Conservation (phyloP, 2,888 invertebrate genomes). For the Synergus itoensis region DNA sequence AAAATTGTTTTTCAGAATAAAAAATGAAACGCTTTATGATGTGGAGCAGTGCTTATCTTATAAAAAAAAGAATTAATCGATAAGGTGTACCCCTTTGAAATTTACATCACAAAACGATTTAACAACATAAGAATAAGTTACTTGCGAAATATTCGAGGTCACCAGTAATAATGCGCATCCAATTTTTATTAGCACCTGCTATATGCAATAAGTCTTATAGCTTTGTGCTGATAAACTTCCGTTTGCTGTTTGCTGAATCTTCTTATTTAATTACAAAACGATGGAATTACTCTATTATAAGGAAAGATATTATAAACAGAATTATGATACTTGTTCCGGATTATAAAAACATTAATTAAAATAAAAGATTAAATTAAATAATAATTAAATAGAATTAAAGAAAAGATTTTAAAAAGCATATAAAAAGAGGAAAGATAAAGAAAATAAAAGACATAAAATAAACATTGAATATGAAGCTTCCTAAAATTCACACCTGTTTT, state of each 20-base stretch:
- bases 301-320: not conserved
- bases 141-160: conserved; percentile 51
- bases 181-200: conserved; percentile 59
- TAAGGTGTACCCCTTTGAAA: not conserved
- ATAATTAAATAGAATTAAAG: not conserved
- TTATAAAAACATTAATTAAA: not conserved
- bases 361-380: not conserved
- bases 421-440: not conserved
- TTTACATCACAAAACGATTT: not conserved
- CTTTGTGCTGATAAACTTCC: conserved; percentile 32
- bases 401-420: not conserved
- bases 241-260: not conserved
- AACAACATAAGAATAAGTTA: conserved; percentile 52
- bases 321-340: not conserved
- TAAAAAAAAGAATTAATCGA: not conserved
- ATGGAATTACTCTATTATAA: too few species aligned
- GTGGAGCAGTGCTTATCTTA: not conserved
- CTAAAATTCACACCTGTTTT: conserved; percentile 1
- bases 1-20: not conserved
- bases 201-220: conserved; percentile 45
- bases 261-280: too few species aligned
- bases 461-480: not conserved
- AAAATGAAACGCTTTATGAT: not conserved
- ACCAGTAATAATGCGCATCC: conserved; percentile 48
- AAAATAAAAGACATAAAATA: not conserved